Conservation (phyloP, 2,888 invertebrate genomes). For the Deroplatys truncata region DNA sequence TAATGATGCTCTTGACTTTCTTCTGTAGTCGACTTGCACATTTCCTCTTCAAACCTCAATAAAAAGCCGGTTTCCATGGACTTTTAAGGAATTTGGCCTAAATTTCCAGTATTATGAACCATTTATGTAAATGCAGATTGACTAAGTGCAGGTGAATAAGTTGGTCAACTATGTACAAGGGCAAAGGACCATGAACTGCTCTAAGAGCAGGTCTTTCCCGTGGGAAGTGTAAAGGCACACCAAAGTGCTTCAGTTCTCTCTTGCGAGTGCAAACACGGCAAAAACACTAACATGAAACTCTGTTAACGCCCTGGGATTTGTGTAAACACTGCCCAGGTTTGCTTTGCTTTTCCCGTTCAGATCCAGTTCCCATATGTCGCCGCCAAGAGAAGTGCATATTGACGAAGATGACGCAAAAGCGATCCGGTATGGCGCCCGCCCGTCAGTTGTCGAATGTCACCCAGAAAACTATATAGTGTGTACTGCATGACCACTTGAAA, state of each 20-base stretch:
- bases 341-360: background rate
- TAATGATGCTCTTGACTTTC: too few relatives aligned
- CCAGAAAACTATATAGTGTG: too few relatives aligned
- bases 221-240: background rate
- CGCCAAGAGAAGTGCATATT: background rate
- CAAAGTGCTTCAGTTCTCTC: background rate
- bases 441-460: background rate
- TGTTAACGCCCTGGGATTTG: background rate
- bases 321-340: background rate
- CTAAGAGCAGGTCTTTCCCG: background rate
- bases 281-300: background rate
- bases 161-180: too few relatives aligned
- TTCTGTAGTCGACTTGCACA: too few relatives aligned
- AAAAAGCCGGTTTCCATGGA: too few relatives aligned
- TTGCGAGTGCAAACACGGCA: background rate
- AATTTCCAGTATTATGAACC: too few relatives aligned
- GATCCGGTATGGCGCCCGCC: background rate
- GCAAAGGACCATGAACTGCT: background rate
- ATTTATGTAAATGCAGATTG: too few relatives aligned
- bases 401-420: background rate
- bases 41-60: too few relatives aligned
- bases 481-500: background rate
- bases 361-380: background rate
- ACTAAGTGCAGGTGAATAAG: too few relatives aligned
- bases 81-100: too few relatives aligned